Percentiles rank a stretch among this genome's conserved stretches.
These are phyloP conservation scores for Actias luna DNA, from an alignment of 2,888 invertebrate genomes.

Conservation along the genomic window DNA sequence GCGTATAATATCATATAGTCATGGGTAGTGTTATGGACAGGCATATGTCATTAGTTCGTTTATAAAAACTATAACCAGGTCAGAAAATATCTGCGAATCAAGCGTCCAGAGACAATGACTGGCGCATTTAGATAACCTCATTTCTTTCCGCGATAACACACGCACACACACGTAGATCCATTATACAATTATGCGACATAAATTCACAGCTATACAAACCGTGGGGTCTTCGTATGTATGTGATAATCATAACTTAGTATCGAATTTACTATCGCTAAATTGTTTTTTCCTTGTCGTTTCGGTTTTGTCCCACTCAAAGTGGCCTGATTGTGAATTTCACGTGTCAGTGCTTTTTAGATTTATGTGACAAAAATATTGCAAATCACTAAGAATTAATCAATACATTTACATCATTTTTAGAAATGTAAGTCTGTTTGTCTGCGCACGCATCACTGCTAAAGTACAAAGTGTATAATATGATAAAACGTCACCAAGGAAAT, in stretches of 20 bases:
- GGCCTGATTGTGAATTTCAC: too few relatives aligned
- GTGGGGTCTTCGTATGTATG: not conserved
- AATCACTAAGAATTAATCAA: too few relatives aligned
- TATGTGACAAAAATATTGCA: too few relatives aligned
- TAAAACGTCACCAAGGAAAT: too few relatives aligned
- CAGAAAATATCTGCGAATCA: constrained; percentile 1
- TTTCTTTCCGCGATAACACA: constrained; percentile 75
- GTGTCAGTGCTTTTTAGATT: too few relatives aligned
- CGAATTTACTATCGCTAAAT: not conserved
- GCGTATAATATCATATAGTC: too few relatives aligned
- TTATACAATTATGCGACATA: constrained; percentile 31
- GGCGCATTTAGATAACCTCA: constrained; percentile 78
- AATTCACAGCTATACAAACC: not conserved
- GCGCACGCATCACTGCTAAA: too few relatives aligned
- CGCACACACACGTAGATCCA: constrained; percentile 45
- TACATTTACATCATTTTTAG: too few relatives aligned
- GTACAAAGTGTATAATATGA: too few relatives aligned
- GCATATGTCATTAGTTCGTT: not conserved
- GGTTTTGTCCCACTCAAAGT: not conserved
- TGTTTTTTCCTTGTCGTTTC: not conserved
- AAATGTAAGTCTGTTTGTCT: too few relatives aligned
- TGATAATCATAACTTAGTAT: not conserved
- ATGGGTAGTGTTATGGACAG: too few relatives aligned
- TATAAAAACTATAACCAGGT: not conserved
- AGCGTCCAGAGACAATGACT: constrained; percentile 62